Evolutionary conservation across 2,797 vertebrate genomes (phyloP).

Genomic region (Kryptolebias ocellatus): DNA sequence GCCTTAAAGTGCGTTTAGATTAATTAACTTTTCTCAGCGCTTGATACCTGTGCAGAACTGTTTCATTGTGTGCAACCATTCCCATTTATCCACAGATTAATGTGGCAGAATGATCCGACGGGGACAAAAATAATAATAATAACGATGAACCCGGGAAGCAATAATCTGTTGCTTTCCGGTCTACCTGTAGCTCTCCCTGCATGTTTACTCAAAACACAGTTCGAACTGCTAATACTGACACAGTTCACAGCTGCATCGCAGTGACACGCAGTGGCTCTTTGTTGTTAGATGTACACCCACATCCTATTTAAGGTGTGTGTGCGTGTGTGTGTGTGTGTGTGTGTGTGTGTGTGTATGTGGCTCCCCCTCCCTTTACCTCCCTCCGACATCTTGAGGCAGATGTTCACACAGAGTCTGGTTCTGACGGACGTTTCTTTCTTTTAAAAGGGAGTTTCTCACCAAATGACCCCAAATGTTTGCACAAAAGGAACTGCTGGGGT

Average conservation of each 20-base stretch:
- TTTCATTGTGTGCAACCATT: conserved; percentile 2
- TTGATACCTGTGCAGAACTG: conserved; percentile 5
- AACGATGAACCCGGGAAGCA: conserved; percentile 21
- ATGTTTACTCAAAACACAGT: conserved; percentile 61
- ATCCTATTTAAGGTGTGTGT: neutral
- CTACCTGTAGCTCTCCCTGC: conserved; percentile 20
- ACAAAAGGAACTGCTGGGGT: neutral
- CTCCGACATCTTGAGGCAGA: neutral
- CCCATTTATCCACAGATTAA: neutral
- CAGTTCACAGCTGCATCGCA: conserved; percentile 25
- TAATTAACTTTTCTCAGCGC: conserved; percentile 11
- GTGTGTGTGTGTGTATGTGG: too few species aligned
- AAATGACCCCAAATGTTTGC: neutral
- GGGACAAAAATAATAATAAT: conserved; percentile 8
- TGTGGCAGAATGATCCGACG: conserved; percentile 4
- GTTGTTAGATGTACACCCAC: neutral
- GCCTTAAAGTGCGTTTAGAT: too few species aligned
- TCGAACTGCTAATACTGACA: conserved; percentile 26
- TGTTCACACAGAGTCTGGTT: neutral
- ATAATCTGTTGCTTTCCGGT: conserved; percentile 15
- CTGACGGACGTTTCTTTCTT: neutral
- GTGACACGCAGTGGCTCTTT: neutral
- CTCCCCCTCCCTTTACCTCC: too few species aligned
- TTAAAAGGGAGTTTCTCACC: neutral
- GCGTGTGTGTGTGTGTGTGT: too few species aligned